Evolutionary conservation across 1,140 invertebrate species (phyloP).

Genomic region (Atta cephalotes): DNA sequence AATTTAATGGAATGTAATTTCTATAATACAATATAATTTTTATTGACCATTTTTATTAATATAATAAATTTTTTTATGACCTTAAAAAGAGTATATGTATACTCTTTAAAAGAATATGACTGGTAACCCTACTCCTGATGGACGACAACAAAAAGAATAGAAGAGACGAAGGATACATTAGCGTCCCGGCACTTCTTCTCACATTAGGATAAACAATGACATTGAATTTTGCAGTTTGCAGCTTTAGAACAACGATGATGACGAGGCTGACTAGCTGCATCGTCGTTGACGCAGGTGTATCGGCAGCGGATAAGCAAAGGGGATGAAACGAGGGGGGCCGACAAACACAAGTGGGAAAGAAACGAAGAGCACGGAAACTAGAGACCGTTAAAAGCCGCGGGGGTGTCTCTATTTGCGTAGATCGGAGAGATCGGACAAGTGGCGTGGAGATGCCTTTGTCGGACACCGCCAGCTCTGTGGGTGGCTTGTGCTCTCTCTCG

Average conservation of each 20-base stretch:
- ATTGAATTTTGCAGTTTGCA: conserved; percentile 51
- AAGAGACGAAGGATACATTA: conserved; percentile 61
- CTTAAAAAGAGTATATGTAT: too few relatives aligned
- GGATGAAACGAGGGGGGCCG: conserved; percentile 25
- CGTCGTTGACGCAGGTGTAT: conserved; percentile 57
- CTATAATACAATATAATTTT: too few relatives aligned
- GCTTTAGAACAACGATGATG: conserved; percentile 18
- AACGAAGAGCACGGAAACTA: conserved; percentile 50
- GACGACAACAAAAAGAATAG: background rate
- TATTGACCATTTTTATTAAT: too few relatives aligned
- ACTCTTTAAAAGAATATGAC: too few relatives aligned
- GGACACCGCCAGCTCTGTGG: conserved; percentile 62
- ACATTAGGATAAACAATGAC: conserved; percentile 45
- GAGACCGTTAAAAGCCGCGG: conserved; percentile 73
- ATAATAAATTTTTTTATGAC: too few relatives aligned
- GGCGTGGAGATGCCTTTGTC: conserved; percentile 65
- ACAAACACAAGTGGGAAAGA: conserved; percentile 40
- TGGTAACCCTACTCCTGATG: too few relatives aligned
- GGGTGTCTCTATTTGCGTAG: conserved; percentile 77
- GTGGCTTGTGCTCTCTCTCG: conserved; percentile 52
- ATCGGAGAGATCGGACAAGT: conserved; percentile 77
- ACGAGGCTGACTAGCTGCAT: conserved; percentile 34
- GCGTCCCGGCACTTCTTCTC: background rate
- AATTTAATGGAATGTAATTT: too few relatives aligned
- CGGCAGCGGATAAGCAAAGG: conserved; percentile 50